Evolutionary conservation across 2,797 vertebrate species (phyloP).

Genomic region (Lepilemur ruficaudatus): DNA sequence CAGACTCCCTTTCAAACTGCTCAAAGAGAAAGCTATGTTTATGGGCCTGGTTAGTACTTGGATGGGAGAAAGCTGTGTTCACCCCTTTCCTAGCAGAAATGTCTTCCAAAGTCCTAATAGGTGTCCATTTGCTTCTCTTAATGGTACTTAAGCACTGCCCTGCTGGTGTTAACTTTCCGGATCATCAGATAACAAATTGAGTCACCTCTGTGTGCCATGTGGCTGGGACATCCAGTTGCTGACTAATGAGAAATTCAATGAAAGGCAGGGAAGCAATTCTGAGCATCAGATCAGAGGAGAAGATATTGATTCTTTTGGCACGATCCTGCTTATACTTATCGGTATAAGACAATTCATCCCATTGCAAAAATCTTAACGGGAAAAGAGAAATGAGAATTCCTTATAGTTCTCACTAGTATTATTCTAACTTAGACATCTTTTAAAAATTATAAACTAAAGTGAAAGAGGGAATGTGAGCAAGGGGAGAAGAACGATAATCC

Average conservation of each 20-base stretch:
- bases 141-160: slow-evolving; percentile 38
- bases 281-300: slow-evolving; percentile 8
- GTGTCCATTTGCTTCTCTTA: slow-evolving; percentile 35
- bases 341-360: neutral
- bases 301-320: neutral
- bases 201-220: slow-evolving; percentile 48
- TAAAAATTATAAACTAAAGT: slow-evolving; percentile 3
- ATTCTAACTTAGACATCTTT: neutral
- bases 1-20: slow-evolving; percentile 9
- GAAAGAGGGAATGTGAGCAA: slow-evolving; percentile 9
- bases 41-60: no score
- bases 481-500: slow-evolving; percentile 14
- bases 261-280: slow-evolving; percentile 42
- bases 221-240: slow-evolving; percentile 53
- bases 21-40: slow-evolving; percentile 21
- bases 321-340: neutral
- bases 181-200: slow-evolving; percentile 67
- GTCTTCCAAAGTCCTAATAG: slow-evolving; percentile 23
- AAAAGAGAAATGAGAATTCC: slow-evolving; percentile 36
- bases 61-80: neutral
- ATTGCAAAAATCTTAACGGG: neutral
- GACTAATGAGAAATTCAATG: slow-evolving; percentile 62
- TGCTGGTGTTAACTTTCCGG: slow-evolving; percentile 65
- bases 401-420: neutral
- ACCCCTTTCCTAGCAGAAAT: slow-evolving; percentile 25